Conservation (phyloP, 1,140 invertebrate species). For the Drosophila sp. region DNA sequence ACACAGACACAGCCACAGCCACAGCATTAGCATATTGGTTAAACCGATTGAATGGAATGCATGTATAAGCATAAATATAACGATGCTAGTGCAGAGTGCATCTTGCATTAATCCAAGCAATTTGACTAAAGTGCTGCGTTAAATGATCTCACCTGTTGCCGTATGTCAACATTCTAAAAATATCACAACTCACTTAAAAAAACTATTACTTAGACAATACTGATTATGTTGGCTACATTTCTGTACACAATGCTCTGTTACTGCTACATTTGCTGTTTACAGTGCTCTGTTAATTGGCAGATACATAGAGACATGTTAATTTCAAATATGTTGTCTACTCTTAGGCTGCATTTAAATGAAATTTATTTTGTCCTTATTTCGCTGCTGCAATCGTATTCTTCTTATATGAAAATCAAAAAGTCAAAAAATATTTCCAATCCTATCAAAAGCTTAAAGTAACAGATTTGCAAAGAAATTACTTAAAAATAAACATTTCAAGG, state of each 20-base stretch:
- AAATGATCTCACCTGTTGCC: slow-evolving; percentile 22
- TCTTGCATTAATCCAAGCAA: slow-evolving; percentile 42
- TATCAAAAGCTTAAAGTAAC: no score
- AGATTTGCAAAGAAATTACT: no score
- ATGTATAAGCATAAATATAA: slow-evolving; percentile 40
- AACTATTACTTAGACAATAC: background rate
- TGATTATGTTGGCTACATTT: slow-evolving; percentile 3
- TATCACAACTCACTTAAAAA: background rate
- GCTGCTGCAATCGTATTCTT: no score
- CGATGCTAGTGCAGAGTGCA: slow-evolving; percentile 20
- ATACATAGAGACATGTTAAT: background rate
- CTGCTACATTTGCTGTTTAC: background rate
- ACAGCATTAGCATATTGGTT: slow-evolving; percentile 68
- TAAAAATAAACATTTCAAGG: no score
- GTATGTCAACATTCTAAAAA: background rate
- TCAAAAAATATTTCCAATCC: no score
- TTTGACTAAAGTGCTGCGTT: slow-evolving; percentile 33
- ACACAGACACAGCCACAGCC: background rate
- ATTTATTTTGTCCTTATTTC: background rate
- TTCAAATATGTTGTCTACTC: slow-evolving; percentile 9
- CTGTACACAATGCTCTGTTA: background rate
- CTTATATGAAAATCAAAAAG: no score
- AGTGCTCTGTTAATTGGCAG: slow-evolving; percentile 8
- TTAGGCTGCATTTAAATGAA: background rate
- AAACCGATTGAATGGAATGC: slow-evolving; percentile 31